These are phyloP conservation scores for Hydropsyche tenuis DNA, from an alignment of 1,140 invertebrate species.

Conservation along the genomic window DNA sequence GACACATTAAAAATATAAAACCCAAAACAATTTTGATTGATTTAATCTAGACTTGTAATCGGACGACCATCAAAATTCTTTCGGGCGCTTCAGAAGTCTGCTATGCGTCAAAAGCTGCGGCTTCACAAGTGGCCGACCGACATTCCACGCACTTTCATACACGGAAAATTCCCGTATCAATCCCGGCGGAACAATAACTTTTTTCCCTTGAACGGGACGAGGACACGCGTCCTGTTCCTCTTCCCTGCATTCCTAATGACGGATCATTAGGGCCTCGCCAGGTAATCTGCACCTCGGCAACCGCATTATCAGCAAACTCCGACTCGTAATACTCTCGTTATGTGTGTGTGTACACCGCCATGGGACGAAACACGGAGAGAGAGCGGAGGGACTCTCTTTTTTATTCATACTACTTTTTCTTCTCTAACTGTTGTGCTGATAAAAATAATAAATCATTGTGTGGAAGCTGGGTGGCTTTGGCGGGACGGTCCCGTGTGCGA, in stretches of 20 bases:
- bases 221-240: slow-evolving; percentile 30
- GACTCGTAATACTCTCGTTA: neutral
- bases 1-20: too few relatives aligned
- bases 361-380: slow-evolving; percentile 36
- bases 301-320: slow-evolving; percentile 19
- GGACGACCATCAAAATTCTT: too few relatives aligned
- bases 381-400: slow-evolving; percentile 38
- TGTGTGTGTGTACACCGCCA: slow-evolving; percentile 16
- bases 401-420: slow-evolving; percentile 50
- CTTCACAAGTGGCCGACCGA: too few relatives aligned
- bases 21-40: too few relatives aligned
- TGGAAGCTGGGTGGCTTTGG: slow-evolving; percentile 35
- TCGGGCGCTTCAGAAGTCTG: too few relatives aligned
- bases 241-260: slow-evolving; percentile 42
- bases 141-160: too few relatives aligned
- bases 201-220: slow-evolving; percentile 13
- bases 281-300: slow-evolving; percentile 44
- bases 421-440: slow-evolving; percentile 47
- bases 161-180: neutral
- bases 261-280: slow-evolving; percentile 42
- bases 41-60: too few relatives aligned
- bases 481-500: slow-evolving; percentile 37
- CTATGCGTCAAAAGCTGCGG: too few relatives aligned
- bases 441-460: slow-evolving; percentile 51
- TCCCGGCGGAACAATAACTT: slow-evolving; percentile 29